Evolutionary conservation across 2,888 invertebrate species (phyloP).

Genomic region (Xylocampa areola): DNA sequence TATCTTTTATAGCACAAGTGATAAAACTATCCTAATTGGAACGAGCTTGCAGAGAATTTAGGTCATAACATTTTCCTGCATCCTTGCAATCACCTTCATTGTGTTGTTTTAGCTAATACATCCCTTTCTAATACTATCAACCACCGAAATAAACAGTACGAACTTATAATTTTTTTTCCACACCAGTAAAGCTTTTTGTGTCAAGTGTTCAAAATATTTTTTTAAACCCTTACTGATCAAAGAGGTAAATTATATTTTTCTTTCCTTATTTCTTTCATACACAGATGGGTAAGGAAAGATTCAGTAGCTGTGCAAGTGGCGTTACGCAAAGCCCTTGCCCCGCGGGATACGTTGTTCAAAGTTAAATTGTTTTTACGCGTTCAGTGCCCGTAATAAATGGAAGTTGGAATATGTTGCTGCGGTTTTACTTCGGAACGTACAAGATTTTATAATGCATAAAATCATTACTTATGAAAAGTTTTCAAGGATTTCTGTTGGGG

Average conservation of each 20-base stretch:
- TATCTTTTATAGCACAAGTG: constrained; percentile 26
- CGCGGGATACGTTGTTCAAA: constrained; percentile 56
- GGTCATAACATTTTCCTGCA: no score
- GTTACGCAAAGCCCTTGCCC: constrained; percentile 41
- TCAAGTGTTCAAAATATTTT: no score
- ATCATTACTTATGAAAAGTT: constrained; percentile 11
- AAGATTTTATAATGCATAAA: constrained; percentile 17
- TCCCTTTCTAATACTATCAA: no score
- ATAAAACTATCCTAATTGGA: constrained; percentile 7
- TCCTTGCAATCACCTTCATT: no score
- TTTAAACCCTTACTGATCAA: constrained; percentile 47
- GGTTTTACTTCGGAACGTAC: constrained; percentile 43
- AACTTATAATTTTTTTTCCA: no score
- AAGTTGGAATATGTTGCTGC: constrained; percentile 49
- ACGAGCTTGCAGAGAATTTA: neutral
- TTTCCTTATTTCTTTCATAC: constrained; percentile 35
- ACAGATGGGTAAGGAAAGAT: constrained; percentile 35
- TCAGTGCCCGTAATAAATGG: constrained; percentile 55
- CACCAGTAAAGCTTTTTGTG: no score
- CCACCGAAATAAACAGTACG: no score
- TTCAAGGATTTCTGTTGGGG: constrained; percentile 1
- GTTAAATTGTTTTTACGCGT: constrained; percentile 61
- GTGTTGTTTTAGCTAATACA: no score
- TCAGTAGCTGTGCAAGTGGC: constrained; percentile 47
- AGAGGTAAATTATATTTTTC: constrained; percentile 30